Percentiles rank a stretch among this genome's conserved stretches.
Evolutionary conservation across 1,140 invertebrate species (phyloP).

Genomic region (Octopus sinensis): DNA sequence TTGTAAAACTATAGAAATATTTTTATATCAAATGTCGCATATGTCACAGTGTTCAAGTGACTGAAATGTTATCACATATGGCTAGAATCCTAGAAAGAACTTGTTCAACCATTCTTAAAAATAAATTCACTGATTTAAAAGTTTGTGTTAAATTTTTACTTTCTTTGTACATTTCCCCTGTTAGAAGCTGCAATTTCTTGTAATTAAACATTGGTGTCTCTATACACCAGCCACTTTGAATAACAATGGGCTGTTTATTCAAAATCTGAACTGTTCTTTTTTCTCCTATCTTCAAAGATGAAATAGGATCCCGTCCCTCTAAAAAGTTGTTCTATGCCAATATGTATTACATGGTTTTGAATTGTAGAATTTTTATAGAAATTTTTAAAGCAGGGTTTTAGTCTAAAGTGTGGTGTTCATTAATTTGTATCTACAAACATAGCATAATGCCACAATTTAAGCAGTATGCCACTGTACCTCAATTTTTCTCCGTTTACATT

Average conservation of each 20-base stretch:
- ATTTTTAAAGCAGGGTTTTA: too few species aligned
- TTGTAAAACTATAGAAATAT: constrained; percentile 8
- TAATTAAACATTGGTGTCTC: not conserved
- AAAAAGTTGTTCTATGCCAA: not conserved
- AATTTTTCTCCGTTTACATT: too few species aligned
- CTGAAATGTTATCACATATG: constrained; percentile 6
- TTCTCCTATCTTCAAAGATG: not conserved
- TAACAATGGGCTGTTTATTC: not conserved
- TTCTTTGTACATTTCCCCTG: not conserved
- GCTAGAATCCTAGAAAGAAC: constrained; percentile 9
- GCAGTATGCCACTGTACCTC: too few species aligned
- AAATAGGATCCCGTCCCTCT: not conserved
- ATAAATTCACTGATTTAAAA: constrained; percentile 10
- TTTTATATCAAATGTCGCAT: constrained; percentile 6
- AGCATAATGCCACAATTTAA: too few species aligned
- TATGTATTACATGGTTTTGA: too few species aligned
- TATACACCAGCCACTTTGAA: not conserved
- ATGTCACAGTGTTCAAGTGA: not conserved
- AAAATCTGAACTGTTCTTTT: not conserved
- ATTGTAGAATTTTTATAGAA: too few species aligned
- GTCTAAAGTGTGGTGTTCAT: too few species aligned
- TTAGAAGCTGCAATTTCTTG: not conserved
- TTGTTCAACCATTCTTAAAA: constrained; percentile 11
- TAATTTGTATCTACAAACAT: too few species aligned
- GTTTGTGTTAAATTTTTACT: not conserved